A percentile compares a stretch with the other conserved stretches of the same genome.
Evolutionary conservation across 2,888 invertebrate genomes (phyloP).

Genomic region (Pseudococcus longispinus): DNA sequence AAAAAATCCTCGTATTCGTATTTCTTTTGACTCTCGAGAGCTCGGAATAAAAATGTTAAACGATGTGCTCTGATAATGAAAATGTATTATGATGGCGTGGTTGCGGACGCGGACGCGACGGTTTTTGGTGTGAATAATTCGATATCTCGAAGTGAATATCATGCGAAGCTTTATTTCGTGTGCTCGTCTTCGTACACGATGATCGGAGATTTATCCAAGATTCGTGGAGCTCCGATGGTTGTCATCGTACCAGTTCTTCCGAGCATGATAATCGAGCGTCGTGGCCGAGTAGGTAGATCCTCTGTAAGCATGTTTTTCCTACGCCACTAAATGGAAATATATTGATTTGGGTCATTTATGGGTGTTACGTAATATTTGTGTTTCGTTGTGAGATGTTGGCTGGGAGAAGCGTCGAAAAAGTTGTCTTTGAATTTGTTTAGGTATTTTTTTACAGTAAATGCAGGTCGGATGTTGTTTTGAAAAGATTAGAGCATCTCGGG

Average conservation of each 20-base stretch:
- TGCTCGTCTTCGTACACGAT: neutral
- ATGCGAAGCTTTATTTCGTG: neutral
- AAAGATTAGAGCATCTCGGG: too few relatives aligned
- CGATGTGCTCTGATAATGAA: conserved; percentile 35
- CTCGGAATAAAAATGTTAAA: neutral
- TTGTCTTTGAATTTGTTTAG: neutral
- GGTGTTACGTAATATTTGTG: too few relatives aligned
- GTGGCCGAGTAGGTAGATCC: neutral
- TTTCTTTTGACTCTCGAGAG: neutral
- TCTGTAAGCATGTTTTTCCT: neutral
- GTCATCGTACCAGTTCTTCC: neutral
- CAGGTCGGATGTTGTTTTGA: too few relatives aligned
- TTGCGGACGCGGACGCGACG: neutral
- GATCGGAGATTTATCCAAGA: conserved; percentile 1
- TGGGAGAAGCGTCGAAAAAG: too few relatives aligned
- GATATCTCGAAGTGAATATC: conserved; percentile 6
- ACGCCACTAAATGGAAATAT: neutral
- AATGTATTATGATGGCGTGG: neutral
- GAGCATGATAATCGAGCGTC: neutral
- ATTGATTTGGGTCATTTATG: neutral
- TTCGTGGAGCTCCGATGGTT: neutral
- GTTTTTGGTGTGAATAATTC: conserved; percentile 21
- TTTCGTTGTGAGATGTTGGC: too few relatives aligned
- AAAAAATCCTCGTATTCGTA: conserved; percentile 10
- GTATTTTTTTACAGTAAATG: too few relatives aligned